Evolutionary conservation across 2,797 vertebrate genomes (phyloP), one percentile per base, ranked within the genome.

Genomic region (Gymnoscopelus braueri): DNA sequence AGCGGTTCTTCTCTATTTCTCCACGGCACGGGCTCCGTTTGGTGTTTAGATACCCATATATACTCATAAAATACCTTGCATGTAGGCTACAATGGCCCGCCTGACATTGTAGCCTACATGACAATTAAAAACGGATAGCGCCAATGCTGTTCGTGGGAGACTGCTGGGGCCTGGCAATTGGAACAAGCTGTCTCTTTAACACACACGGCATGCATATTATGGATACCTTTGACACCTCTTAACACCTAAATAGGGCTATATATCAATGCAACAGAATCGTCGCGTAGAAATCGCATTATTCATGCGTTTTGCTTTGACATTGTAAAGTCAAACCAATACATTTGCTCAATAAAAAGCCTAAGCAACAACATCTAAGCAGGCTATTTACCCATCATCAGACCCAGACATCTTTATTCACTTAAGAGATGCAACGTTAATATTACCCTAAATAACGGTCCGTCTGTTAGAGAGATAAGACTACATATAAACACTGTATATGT

Each of bases 1-100:
- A 66, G 80, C 69, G 67, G 12, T 60, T 72, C 67, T 82, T 65
- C 80, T 69, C 67, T 74, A 63, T 67, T 78, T 63, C 51, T 77
- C 65, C 32, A 5, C 50, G 23, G 65, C 74, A 29, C 3, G 26
- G 26, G 26, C 26, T 29, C 26, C 3, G 26, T 29, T 4, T 29
- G 26, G 67, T 75, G 81, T 84, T 81, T 69, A 6, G 70, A 81
- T 65, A 63, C 69, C 52, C 19, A 19, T 19, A 63, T 47, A 77
- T 65, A 61, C 67, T 61, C 26, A 79, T 79, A 67, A 4, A 23
- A 23, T 54, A 50, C 60, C 71, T 32, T 19, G 19, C 56, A 72
- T 76, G 75, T 62, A 72, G 56, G 63, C 64, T 4, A 67, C 65
- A 78, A 73, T 79, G 11, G 19, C 66, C 65, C 68, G 65, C 54